Conservation (phyloP, 2,113 vertebrate genomes). For the Siphamia tubifer region DNA sequence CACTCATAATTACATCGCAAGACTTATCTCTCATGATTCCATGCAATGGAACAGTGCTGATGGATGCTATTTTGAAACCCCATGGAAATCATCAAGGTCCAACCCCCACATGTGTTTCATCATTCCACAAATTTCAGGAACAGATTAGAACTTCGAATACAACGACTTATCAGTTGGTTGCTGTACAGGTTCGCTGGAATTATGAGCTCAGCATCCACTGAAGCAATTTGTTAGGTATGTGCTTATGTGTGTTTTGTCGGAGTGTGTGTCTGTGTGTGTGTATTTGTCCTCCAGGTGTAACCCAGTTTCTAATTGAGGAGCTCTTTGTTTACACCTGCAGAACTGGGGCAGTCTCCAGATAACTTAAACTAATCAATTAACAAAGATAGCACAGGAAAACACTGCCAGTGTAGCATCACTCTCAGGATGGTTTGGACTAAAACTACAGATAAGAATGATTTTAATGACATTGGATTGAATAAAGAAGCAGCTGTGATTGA, state of each 20-base stretch:
- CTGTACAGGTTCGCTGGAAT: constrained; percentile 33
- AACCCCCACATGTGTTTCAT: constrained; percentile 36
- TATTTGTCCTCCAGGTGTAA: constrained; percentile 69
- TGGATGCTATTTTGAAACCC: constrained; percentile 31
- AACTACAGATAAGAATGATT: neutral
- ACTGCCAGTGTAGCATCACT: constrained; percentile 24
- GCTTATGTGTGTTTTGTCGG: constrained; percentile 17
- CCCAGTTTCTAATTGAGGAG: constrained; percentile 66
- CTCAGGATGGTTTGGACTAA: neutral
- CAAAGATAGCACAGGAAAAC: constrained; percentile 40
- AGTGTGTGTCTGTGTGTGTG: constrained; percentile 21
- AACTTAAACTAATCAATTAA: constrained; percentile 70
- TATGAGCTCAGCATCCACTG: constrained; percentile 35
- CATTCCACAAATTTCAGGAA: constrained; percentile 32
- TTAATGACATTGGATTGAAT: too few relatives aligned
- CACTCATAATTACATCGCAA: constrained; percentile 33
- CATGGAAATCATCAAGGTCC: constrained; percentile 24
- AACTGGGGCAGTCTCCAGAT: constrained; percentile 61
- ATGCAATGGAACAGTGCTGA: constrained; percentile 14
- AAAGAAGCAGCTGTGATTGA: too few relatives aligned
- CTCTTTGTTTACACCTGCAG: constrained; percentile 71
- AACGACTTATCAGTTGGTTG: constrained; percentile 45
- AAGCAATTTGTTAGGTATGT: constrained; percentile 44
- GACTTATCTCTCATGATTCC: constrained; percentile 35
- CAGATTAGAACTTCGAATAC: constrained; percentile 47